Conservation (phyloP, 2,797 vertebrate species). For the Salarias fasciatus region DNA sequence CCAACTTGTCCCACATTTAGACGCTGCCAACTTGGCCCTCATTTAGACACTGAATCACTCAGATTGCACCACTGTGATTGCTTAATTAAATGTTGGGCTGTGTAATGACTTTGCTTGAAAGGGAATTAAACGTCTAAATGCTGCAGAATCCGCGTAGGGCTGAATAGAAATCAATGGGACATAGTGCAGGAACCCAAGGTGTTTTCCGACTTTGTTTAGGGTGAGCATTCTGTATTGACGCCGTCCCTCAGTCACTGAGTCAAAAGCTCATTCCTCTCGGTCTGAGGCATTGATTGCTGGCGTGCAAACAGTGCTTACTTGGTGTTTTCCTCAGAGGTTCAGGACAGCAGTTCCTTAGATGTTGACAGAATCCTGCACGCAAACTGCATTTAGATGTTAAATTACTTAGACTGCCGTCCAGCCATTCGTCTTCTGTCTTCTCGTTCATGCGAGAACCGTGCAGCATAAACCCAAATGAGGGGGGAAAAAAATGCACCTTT, state of each 20-base stretch:
- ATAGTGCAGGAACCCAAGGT: conserved; percentile 73
- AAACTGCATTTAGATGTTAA: conserved; percentile 38
- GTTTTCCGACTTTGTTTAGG: conserved; percentile 77
- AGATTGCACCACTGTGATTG: conserved; percentile 76
- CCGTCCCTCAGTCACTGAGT: conserved; percentile 69
- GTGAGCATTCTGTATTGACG: conserved; percentile 73
- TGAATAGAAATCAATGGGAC: conserved; percentile 80
- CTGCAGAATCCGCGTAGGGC: conserved; percentile 71
- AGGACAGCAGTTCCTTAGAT: conserved; percentile 35
- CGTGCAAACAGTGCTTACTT: conserved; percentile 67
- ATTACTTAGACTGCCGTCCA: background rate
- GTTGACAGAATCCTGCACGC: conserved; percentile 24
- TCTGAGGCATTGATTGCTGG: conserved; percentile 71
- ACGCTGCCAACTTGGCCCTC: conserved; percentile 54
- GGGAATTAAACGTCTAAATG: conserved; percentile 81
- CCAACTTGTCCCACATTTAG: conserved; percentile 58
- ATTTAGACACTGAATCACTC: conserved; percentile 74
- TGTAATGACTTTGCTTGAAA: conserved; percentile 81
- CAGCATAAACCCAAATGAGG: too few relatives aligned
- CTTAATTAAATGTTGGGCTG: conserved; percentile 83
- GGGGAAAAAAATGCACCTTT: too few relatives aligned
- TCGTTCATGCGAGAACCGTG: too few relatives aligned
- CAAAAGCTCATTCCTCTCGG: conserved; percentile 71
- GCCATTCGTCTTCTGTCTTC: too few relatives aligned
- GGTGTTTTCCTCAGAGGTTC: conserved; percentile 60